Percentiles rank a stretch among this genome's conserved stretches.
phyloP scores from a whole-genome alignment of 1,140 invertebrate genomes.

The Procambarus virginalis region DNA sequence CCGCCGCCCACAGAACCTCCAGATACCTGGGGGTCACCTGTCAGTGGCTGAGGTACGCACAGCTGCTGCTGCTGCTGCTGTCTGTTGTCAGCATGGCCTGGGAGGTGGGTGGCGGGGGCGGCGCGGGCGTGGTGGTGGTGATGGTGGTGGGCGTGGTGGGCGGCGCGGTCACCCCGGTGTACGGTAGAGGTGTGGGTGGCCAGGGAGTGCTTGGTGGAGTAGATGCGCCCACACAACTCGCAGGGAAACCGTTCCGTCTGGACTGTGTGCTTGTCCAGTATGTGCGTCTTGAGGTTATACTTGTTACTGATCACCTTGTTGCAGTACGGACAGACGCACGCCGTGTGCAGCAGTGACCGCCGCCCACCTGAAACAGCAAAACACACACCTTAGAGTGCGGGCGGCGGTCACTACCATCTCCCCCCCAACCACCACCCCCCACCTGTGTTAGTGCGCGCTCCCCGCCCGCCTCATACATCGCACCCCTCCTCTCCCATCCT shows the following conservation, averaged over 20 bases:
- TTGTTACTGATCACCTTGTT: slow-evolving; percentile 71
- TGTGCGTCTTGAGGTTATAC: slow-evolving; percentile 71
- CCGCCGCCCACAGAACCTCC: slow-evolving; percentile 1
- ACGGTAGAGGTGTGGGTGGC: slow-evolving; percentile 91
- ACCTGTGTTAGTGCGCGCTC: neutral
- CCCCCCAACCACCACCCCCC: neutral
- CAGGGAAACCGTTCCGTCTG: slow-evolving; percentile 72
- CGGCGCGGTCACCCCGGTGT: slow-evolving; percentile 80
- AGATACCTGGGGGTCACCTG: neutral
- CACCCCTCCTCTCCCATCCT: neutral
- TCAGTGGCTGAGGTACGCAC: neutral
- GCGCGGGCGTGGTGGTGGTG: slow-evolving; percentile 17
- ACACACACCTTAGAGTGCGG: slow-evolving; percentile 90
- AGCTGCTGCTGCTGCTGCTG: slow-evolving; percentile 29
- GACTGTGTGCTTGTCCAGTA: slow-evolving; percentile 69
- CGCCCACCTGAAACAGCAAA: slow-evolving; percentile 83
- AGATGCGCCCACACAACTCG: slow-evolving; percentile 67
- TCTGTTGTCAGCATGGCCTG: slow-evolving; percentile 27
- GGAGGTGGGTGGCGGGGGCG: slow-evolving; percentile 11
- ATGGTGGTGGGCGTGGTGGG: slow-evolving; percentile 31
- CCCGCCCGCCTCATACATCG: neutral
- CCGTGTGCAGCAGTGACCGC: slow-evolving; percentile 63
- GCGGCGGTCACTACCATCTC: slow-evolving; percentile 74
- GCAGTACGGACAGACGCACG: slow-evolving; percentile 72
- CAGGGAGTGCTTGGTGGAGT: slow-evolving; percentile 70